A percentile compares a stretch with the other conserved stretches of the same genome.
Conservation (phyloP, 2,888 invertebrate species). For the Leptinotarsa juncta region DNA sequence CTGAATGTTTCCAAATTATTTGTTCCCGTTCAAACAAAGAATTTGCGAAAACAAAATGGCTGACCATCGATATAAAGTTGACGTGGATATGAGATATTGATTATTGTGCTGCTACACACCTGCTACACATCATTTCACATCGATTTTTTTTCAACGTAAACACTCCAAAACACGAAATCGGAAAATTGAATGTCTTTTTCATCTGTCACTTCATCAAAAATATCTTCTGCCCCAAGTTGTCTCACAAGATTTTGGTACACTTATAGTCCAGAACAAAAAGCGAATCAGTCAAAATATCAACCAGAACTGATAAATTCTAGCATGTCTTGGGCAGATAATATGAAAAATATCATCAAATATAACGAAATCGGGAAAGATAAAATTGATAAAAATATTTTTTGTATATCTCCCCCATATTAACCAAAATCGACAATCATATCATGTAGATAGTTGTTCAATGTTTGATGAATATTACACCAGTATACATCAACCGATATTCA, state of each 20-base stretch:
- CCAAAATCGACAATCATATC: conserved; percentile 16
- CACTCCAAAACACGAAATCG: neutral
- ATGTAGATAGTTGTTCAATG: conserved; percentile 9
- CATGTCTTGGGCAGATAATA: conserved; percentile 39
- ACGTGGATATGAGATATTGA: conserved; percentile 7
- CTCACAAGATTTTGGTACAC: neutral
- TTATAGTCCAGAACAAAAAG: conserved; percentile 10
- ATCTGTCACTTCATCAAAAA: neutral
- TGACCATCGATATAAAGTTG: neutral
- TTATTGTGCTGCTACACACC: neutral
- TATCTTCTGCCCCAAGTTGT: neutral
- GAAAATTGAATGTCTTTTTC: neutral
- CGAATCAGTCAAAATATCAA: conserved; percentile 34
- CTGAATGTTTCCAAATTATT: no score
- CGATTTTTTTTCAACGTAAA: neutral
- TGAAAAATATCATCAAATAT: conserved; percentile 42
- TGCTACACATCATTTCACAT: neutral
- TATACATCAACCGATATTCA: neutral
- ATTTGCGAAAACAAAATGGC: neutral
- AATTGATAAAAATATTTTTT: conserved; percentile 43
- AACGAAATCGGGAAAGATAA: conserved; percentile 43
- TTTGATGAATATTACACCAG: neutral
- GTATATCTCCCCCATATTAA: conserved; percentile 40
- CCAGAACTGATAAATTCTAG: conserved; percentile 41
- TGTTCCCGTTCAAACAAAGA: neutral